A percentile compares a stretch with the other conserved stretches of the same genome.
Conservation (phyloP, 1,140 invertebrate species). For the Akabosia matsudoensis region DNA sequence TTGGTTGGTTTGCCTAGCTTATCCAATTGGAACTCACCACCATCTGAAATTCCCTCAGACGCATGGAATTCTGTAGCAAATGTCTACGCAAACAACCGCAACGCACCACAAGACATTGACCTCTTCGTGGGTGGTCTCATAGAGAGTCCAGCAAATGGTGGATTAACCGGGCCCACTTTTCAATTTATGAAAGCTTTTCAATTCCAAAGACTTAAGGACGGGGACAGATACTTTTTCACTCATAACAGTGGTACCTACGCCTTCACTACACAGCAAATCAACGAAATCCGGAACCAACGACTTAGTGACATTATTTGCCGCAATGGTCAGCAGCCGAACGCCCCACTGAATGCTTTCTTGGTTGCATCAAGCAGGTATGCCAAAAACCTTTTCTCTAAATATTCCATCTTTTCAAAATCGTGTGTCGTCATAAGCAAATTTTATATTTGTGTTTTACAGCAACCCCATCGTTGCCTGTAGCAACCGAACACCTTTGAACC, state of each 20-base stretch:
- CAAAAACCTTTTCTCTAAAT: background rate
- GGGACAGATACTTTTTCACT: slow-evolving; percentile 56
- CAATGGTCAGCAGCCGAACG: slow-evolving; percentile 8
- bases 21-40: background rate
- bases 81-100: background rate
- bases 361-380: background rate
- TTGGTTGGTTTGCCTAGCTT: slow-evolving; percentile 46
- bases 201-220: slow-evolving; percentile 54
- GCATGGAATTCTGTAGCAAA: slow-evolving; percentile 9
- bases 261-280: slow-evolving; percentile 48
- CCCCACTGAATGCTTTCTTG: slow-evolving; percentile 8
- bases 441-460: slow-evolving; percentile 46
- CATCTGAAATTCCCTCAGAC: slow-evolving; percentile 4
- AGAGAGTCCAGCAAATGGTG: slow-evolving; percentile 54
- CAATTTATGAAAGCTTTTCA: slow-evolving; percentile 58
- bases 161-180: slow-evolving; percentile 60
- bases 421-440: too few species aligned
- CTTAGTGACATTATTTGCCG: slow-evolving; percentile 26
- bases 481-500: background rate
- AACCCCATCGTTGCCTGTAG: background rate
- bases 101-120: slow-evolving; percentile 55
- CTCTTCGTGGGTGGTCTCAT: slow-evolving; percentile 57
- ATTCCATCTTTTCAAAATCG: background rate
- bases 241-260: slow-evolving; percentile 49
- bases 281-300: slow-evolving; percentile 6